These are phyloP conservation scores for Ctenopoma multispine DNA, from an alignment of 2,797 vertebrate species.

Conservation along the genomic window DNA sequence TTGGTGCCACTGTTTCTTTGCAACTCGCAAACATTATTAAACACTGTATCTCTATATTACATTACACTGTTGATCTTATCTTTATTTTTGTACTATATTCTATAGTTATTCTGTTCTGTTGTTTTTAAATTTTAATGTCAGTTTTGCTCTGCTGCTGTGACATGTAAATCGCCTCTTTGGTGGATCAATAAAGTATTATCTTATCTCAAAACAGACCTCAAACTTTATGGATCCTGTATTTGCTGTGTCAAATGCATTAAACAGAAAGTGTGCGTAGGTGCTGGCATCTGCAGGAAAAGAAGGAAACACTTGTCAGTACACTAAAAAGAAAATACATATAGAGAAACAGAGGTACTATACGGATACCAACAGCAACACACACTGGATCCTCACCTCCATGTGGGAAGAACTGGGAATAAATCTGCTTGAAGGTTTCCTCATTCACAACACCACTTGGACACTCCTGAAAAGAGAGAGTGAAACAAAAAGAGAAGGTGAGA, in stretches of 20 bases:
- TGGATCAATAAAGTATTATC: too few species aligned
- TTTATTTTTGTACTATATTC: too few species aligned
- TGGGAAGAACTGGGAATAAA: constrained; percentile 98
- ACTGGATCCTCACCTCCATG: constrained; percentile 88
- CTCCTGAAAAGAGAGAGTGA: constrained; percentile 82
- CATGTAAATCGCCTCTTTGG: too few species aligned
- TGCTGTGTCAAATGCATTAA: constrained; percentile 97
- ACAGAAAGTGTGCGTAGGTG: constrained; percentile 96
- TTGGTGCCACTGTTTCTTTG: too few species aligned
- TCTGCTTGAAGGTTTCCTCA: constrained; percentile 97
- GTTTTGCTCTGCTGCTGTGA: too few species aligned
- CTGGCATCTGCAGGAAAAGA: constrained; percentile 89
- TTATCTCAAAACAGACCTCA: constrained; percentile 86
- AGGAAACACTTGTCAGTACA: not conserved
- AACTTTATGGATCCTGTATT: constrained; percentile 96
- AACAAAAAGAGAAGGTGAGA: constrained; percentile 13
- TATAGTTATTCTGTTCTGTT: too few species aligned
- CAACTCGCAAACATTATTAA: too few species aligned
- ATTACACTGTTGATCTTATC: too few species aligned
- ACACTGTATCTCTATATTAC: too few species aligned
- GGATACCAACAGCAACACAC: not conserved
- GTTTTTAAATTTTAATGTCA: too few species aligned
- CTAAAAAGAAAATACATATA: not conserved
- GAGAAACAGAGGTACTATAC: not conserved
- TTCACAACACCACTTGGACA: constrained; percentile 96